A percentile compares a stretch with the other conserved stretches of the same genome.
Conservation (phyloP, 2,113 vertebrate genomes). For the Gadus macrocephalus region DNA sequence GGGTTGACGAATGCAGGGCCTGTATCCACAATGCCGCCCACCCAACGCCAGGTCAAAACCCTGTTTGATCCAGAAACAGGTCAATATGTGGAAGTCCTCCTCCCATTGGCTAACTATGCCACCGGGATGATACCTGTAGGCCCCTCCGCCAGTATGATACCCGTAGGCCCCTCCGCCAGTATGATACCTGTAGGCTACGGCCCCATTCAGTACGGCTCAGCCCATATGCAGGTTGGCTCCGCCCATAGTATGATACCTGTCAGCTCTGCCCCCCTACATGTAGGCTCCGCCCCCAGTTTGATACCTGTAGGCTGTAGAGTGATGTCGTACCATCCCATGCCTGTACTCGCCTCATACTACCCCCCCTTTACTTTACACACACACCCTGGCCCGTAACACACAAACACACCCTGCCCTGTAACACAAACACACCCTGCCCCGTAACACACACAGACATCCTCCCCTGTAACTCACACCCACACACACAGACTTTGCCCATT, state of each 20-base stretch:
- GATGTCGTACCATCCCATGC: background rate
- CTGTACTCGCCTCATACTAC: background rate
- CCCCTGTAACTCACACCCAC: no score
- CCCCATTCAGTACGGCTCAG: background rate
- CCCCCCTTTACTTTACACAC: background rate
- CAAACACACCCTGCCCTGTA: background rate
- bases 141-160: background rate
- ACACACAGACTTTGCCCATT: no score
- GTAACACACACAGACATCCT: no score
- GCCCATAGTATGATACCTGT: background rate
- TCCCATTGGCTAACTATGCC: background rate
- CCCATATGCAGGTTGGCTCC: background rate
- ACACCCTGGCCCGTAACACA: background rate
- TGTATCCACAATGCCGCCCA: background rate
- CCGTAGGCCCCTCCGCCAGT: no score
- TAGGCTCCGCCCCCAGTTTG: background rate
- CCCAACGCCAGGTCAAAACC: background rate
- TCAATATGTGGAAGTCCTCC: background rate
- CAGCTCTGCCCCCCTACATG: background rate
- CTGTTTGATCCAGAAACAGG: slow-evolving; percentile 1
- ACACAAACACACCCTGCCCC: no score
- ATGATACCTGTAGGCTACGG: background rate
- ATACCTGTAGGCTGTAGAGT: background rate
- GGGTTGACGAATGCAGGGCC: background rate
- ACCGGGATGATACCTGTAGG: background rate